Evolutionary conservation across 1,140 invertebrate species (phyloP), one percentile per base, ranked within the genome.

Genomic region (Littorina saxatilis): DNA sequence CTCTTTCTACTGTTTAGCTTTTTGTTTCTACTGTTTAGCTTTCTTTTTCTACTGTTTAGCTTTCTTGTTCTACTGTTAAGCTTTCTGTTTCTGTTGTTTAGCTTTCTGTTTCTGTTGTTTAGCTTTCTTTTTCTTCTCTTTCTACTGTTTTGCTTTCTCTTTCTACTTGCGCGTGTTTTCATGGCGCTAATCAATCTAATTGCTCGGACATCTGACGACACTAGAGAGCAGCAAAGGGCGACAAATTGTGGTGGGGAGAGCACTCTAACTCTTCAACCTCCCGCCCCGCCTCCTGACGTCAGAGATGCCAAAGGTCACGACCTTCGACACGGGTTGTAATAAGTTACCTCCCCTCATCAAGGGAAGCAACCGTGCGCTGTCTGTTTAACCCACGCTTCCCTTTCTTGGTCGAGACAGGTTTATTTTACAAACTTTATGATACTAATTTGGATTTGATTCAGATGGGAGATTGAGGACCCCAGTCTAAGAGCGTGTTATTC

Each of bases 371-470:
- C 29, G 27, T 32, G 11, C 27, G 35, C 29, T 13, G 23, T 27
- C 61, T 0, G 27, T 9, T 27, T 2, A 9, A 66, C n/a, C 23
- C 61, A 7, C 61, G 11, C 32, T 2, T 68, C 32, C 20, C 37
- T 23, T 0, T 15, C 66, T 9, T 35, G 29, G 5, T 15, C 66
- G 15, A 68, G 66, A 68, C 66, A 68, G 66, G 66, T 68, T 68
- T 68, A 68, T 68, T 68, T 68, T 29, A 35, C 35, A 13, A 68
- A 68, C 66, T 68, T 68, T 68, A 68, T 68, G 66, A 68, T 68
- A 68, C 66, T 68, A 68, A 68, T 68, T 68, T 68, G 32, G 66
- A 68, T 68, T 68, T 68, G 66, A 68, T 68, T 68, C 66, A 68
- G 66, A 68, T 68, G 66, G 66, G 66, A 68, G 66, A 68, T 68